Evolutionary conservation across 1,140 invertebrate genomes (phyloP).

Genomic region (Doryteuthis pealeii): DNA sequence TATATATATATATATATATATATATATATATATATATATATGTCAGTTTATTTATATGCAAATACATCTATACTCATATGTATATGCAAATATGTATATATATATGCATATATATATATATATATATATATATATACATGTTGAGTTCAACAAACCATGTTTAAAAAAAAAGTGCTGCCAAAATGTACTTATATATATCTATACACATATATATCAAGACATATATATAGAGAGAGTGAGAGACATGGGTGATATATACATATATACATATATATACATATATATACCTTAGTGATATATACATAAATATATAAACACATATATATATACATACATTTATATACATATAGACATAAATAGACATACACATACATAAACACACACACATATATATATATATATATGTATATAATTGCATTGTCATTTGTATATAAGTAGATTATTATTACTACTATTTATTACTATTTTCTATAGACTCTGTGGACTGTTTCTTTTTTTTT

Average conservation of each 20-base stretch:
- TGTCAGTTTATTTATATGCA: neutral
- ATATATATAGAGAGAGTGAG: neutral
- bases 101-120: neutral
- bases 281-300: too few species aligned
- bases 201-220: neutral
- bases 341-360: too few species aligned
- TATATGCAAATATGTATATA: neutral
- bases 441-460: too few species aligned
- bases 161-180: neutral
- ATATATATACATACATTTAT: too few species aligned
- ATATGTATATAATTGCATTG: too few species aligned
- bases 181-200: neutral
- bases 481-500: neutral
- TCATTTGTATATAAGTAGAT: too few species aligned
- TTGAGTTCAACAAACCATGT: neutral
- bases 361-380: too few species aligned
- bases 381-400: too few species aligned
- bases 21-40: neutral
- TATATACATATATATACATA: neutral
- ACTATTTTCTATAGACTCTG: too few species aligned
- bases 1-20: conserved; percentile 2
- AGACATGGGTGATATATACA: neutral
- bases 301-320: too few species aligned
- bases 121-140: neutral
- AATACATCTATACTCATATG: neutral